Base-by-base conservation (phyloP, 2,888 invertebrate genomes). In the Erynnis tages region DNA sequence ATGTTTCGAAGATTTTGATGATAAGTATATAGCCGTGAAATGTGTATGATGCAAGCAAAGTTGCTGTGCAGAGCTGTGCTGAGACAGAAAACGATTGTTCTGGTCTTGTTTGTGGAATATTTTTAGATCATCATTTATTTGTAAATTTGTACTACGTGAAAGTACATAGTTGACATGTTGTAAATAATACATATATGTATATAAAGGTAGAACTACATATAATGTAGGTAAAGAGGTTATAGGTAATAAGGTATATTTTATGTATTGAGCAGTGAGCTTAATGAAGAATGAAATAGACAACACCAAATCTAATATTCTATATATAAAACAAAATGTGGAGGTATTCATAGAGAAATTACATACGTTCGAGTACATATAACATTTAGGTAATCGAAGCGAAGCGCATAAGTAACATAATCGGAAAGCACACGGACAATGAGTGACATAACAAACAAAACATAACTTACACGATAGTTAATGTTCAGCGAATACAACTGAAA, bases 401-500 rank as follows among this genome's bases (percentile, higher is more conserved):
- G 88, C 87, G 79, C 75, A 79, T 72, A 73, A 66, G 48, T 67
- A 71, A 67, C 65, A 76, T 73, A 85, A 79, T 72, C 71, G 79
- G 73, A 76, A 86, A 87, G 88, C 88, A 88, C 89, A 89, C 85
- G 81, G 79, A 89, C 85, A 83, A 87, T 88, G 89, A 83, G 71
- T 82, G 83, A 84, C 81, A 81, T 80, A 86, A 85, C 84, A 86
- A 88, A 87, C 87, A 87, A 89, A 88, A 87, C 80, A 84, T 82
- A 82, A 89, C 89, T 89, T 89, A 89, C 89, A 87, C 88, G 76
- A 82, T 71, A 76, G 74, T 81, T 75, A 82, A 84, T 77, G 79
- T 82, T 86, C 83, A 78, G 83, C 83, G 70, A 77, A 76, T 73
- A 79, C 65, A 76, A 82, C 73, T 71, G 78, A 82, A 70, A 77